These are phyloP conservation scores for Brachionus manjavacas DNA, from an alignment of 1,140 invertebrate genomes.

Conservation along the genomic window DNA sequence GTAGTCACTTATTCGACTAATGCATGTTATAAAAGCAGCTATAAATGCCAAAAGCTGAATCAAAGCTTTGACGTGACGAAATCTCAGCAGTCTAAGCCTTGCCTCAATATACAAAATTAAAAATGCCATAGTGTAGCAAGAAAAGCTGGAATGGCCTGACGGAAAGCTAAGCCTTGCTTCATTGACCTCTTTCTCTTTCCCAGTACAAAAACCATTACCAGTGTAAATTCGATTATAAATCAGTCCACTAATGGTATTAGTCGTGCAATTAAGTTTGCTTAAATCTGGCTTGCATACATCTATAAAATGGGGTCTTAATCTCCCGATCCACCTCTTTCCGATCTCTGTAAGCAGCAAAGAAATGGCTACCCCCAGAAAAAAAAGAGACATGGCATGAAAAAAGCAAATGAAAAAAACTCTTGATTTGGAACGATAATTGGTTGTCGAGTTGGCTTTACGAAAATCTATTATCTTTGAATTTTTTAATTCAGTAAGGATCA, in stretches of 20 bases:
- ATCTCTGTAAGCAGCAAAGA: constrained; percentile 68
- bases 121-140: constrained; percentile 59
- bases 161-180: constrained; percentile 60
- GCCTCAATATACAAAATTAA: constrained; percentile 50
- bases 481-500: not conserved
- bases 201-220: constrained; percentile 51
- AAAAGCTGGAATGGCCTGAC: constrained; percentile 63
- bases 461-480: constrained; percentile 33
- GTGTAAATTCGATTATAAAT: constrained; percentile 50
- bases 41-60: constrained; percentile 11
- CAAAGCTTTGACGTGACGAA: not conserved
- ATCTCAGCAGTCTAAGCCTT: not conserved
- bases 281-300: constrained; percentile 60
- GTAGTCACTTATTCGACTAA: constrained; percentile 80
- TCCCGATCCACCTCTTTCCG: constrained; percentile 78
- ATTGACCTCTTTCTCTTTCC: constrained; percentile 44
- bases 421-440: not conserved
- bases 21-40: constrained; percentile 21
- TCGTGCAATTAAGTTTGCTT: not conserved
- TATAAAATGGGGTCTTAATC: constrained; percentile 84
- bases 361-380: constrained; percentile 2
- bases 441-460: not conserved
- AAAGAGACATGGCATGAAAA: constrained; percentile 34
- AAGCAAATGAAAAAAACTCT: constrained; percentile 26
- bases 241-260: not conserved